These are phyloP conservation scores for Schlechtendalia chinensis DNA, from an alignment of 1,140 invertebrate species.

Conservation along the genomic window DNA sequence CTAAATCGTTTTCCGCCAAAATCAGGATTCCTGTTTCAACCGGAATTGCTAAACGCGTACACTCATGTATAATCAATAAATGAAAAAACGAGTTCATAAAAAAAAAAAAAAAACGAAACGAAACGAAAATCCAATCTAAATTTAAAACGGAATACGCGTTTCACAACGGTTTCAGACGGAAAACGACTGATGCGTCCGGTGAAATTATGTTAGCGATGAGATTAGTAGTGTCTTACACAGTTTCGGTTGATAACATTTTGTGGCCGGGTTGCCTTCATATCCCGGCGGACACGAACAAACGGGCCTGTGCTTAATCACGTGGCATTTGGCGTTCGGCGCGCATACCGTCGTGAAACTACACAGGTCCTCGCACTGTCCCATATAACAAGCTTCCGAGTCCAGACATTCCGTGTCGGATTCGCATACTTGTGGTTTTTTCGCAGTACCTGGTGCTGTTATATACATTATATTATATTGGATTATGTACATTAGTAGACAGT, in stretches of 20 bases:
- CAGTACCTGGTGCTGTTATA: slow-evolving; percentile 63
- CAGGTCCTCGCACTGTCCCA: slow-evolving; percentile 70
- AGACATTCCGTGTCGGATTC: slow-evolving; percentile 72
- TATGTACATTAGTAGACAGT: slow-evolving; percentile 43
- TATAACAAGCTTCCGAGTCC: slow-evolving; percentile 71
- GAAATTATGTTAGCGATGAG: slow-evolving; percentile 13
- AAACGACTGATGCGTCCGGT: background rate
- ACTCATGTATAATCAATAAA: too few species aligned
- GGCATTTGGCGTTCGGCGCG: slow-evolving; percentile 67
- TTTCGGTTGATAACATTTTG: slow-evolving; percentile 68
- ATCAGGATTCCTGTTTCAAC: too few species aligned
- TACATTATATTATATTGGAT: background rate
- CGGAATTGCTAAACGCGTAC: too few species aligned
- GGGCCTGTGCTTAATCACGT: slow-evolving; percentile 71
- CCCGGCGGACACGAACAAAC: slow-evolving; percentile 73
- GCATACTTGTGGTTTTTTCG: slow-evolving; percentile 68
- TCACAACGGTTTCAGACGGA: too few species aligned
- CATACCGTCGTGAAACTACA: slow-evolving; percentile 73
- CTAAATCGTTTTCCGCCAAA: too few species aligned
- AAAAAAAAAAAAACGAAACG: too few species aligned
- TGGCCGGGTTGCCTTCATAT: slow-evolving; percentile 72
- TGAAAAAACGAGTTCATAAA: too few species aligned
- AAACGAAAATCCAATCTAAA: too few species aligned
- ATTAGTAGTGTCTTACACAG: slow-evolving; percentile 64
- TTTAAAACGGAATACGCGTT: too few species aligned